A percentile compares a stretch with the other conserved stretches of the same genome.
Conservation (phyloP, 2,888 invertebrate genomes). For the Andrena bicolor region DNA sequence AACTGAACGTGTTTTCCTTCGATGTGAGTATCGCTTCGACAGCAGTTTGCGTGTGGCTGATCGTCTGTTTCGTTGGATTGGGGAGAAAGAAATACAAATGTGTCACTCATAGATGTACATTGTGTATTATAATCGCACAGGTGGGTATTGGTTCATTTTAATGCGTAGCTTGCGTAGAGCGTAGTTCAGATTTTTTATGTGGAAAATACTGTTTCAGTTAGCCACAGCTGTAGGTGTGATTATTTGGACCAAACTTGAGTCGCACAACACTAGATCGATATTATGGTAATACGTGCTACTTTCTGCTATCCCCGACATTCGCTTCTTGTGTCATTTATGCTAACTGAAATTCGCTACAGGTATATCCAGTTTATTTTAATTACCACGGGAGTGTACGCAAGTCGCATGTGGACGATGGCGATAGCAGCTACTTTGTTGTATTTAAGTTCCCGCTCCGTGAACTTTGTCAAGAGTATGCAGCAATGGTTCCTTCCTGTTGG, state of each 20-base stretch:
- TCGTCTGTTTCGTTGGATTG: conserved; percentile 88
- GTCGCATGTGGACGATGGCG: conserved; percentile 94
- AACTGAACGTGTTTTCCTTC: conserved; percentile 92
- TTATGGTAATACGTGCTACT: conserved; percentile 74
- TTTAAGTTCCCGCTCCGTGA: conserved; percentile 92
- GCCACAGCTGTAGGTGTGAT: conserved; percentile 79
- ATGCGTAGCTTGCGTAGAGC: neutral
- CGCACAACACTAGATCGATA: conserved; percentile 66
- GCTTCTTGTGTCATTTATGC: neutral
- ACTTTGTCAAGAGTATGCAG: conserved; percentile 92
- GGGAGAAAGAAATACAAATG: conserved; percentile 91
- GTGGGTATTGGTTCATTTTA: conserved; percentile 85
- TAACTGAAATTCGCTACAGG: conserved; percentile 76
- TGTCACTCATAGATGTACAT: conserved; percentile 93
- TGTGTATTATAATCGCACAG: conserved; percentile 92
- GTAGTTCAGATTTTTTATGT: neutral
- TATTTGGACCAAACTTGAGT: conserved; percentile 80
- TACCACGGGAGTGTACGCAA: conserved; percentile 92
- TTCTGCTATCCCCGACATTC: neutral
- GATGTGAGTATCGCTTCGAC: conserved; percentile 93
- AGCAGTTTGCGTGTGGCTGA: conserved; percentile 92
- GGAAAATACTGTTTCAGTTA: conserved; percentile 55
- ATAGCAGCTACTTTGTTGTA: conserved; percentile 93
- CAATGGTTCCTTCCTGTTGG: conserved; percentile 88
- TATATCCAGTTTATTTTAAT: conserved; percentile 92